phyloP scores from a whole-genome alignment of 2,797 vertebrate genomes.

The Australoheros facetus region DNA sequence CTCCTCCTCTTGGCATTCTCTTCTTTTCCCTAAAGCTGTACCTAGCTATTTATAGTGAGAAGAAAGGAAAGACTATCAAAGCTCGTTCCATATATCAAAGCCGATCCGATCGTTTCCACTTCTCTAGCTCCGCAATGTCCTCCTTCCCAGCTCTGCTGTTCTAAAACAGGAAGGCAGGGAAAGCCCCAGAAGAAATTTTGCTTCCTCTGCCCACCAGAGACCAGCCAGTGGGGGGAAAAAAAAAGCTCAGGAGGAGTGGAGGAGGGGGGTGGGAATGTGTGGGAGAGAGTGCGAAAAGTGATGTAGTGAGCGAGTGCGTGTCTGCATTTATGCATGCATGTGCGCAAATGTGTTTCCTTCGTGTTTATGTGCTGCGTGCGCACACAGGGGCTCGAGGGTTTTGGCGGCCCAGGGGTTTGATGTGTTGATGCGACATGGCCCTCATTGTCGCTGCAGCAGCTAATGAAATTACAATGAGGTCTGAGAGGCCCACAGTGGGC shows the following conservation, averaged over 20 bases:
- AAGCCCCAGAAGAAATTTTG: constrained; percentile 75
- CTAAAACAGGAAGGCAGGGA: constrained; percentile 73
- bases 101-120: constrained; percentile 65
- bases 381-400: constrained; percentile 33
- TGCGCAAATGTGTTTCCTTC: constrained; percentile 26
- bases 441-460: constrained; percentile 62
- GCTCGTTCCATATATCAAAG: constrained; percentile 81
- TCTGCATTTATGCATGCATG: constrained; percentile 48
- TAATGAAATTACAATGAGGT: constrained; percentile 79
- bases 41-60: constrained; percentile 77
- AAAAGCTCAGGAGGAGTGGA: constrained; percentile 28
- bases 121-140: constrained; percentile 54
- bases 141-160: constrained; percentile 60
- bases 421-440: constrained; percentile 65
- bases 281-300: constrained; percentile 49
- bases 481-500: constrained; percentile 66
- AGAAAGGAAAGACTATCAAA: constrained; percentile 79
- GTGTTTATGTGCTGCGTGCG: constrained; percentile 10
- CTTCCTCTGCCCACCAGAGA: constrained; percentile 62
- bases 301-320: constrained; percentile 27
- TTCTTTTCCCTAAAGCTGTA: constrained; percentile 62
- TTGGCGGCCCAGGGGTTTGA: constrained; percentile 53
- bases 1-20: constrained; percentile 60
- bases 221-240: constrained; percentile 19
- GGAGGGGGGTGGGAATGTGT: constrained; percentile 56